Base-by-base conservation (phyloP, 2,888 invertebrate genomes). In the Thalpophila matura region DNA sequence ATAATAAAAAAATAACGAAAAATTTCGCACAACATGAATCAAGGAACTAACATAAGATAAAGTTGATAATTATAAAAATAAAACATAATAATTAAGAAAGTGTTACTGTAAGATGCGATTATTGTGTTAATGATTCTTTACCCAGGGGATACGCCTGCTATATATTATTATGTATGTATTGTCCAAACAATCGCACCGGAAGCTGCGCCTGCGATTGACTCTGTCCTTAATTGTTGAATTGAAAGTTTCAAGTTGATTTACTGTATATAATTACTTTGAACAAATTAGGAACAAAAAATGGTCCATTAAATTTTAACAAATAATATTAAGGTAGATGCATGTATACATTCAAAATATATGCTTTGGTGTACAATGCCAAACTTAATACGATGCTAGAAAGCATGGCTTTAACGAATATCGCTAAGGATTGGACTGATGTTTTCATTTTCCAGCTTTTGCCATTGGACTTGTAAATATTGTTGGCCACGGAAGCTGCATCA, bases 11-110 rank as follows among this genome's bases (percentile, higher is more conserved):
- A 88, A 86, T 84, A 89, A 91, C 91, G 85, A 89, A 92, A 91
- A 91, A 89, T 84, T 89, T 93, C 94, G 95, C 95, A 95, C 95
- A 95, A 95, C 90, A 88, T 85, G 89, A 92, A 78, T 91, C 91
- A 91, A 90, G 88, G 88, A 91, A 93, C 86, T 94, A 92, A 91
- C 84, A 82, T 94, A 94, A 89, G 86, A 77, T 91, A 89, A 91
- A 83, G 86, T 87, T 90, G 87, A 87, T 89, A 90, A 68, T 79
- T 86, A 71, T 83, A 87, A 86, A 88, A 83, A 71, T 83, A 87
- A 86, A 88, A 83, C 64, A 78, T 84, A 78, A 78, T 82, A 73
- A 86, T 82, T 89, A 89, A 87, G 86, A 58, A 61, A 68, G 64
- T 69, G 64, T 79, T 79, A 70, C 24, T 81, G 77, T 86, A 84